These are phyloP conservation scores for Dinothrombium tinctorium DNA, from an alignment of 1,140 invertebrate species.

Conservation along the genomic window DNA sequence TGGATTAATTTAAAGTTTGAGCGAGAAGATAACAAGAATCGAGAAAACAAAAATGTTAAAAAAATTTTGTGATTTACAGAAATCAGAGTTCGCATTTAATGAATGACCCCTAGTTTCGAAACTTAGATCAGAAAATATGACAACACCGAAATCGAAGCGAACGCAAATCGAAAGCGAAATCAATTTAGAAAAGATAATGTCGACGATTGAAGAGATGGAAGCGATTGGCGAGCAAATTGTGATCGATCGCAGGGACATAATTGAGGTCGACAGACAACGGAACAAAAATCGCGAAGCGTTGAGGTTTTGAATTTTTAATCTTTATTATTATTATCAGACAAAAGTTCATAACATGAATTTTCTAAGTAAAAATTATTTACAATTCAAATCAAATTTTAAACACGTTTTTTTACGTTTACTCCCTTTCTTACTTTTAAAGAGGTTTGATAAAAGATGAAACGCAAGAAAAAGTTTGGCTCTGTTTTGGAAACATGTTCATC, in stretches of 20 bases:
- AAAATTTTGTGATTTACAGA: too few relatives aligned
- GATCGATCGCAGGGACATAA: neutral
- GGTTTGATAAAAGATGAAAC: neutral
- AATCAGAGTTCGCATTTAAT: too few relatives aligned
- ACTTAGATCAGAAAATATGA: too few relatives aligned
- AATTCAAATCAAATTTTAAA: neutral
- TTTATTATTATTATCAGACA: too few relatives aligned
- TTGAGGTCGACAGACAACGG: constrained; percentile 5
- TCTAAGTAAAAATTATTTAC: neutral
- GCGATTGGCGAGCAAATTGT: constrained; percentile 2
- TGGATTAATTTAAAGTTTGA: too few relatives aligned
- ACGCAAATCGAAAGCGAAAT: too few relatives aligned
- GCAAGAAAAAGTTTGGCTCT: constrained; percentile 11
- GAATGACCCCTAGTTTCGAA: too few relatives aligned
- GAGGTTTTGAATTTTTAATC: too few relatives aligned
- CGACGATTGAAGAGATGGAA: neutral
- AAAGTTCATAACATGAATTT: neutral
- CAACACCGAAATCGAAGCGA: too few relatives aligned
- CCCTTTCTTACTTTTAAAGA: neutral
- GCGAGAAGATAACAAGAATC: too few relatives aligned
- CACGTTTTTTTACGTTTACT: neutral
- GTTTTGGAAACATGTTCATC: constrained; percentile 13
- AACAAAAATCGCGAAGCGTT: constrained; percentile 12
- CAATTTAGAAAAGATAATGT: too few relatives aligned
- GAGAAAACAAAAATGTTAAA: too few relatives aligned